A percentile compares a stretch with the other conserved stretches of the same genome.
phyloP scores from a whole-genome alignment of 2,113 vertebrate species.

The Poecilia latipinna region DNA sequence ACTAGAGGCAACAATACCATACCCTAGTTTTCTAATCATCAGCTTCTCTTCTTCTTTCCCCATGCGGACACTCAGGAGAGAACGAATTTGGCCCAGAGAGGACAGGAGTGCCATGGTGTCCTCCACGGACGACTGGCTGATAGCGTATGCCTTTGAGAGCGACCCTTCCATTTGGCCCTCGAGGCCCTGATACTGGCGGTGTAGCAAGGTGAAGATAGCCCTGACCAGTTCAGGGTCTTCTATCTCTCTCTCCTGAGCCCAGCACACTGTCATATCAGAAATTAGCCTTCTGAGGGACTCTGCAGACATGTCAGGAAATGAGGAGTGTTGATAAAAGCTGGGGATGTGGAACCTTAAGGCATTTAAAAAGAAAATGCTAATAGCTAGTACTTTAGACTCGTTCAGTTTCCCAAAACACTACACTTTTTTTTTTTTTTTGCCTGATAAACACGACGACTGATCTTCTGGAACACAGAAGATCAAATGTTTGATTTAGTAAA shows the following conservation, averaged over 20 bases:
- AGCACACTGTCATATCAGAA: slow-evolving; percentile 90
- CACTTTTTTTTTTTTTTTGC: neutral
- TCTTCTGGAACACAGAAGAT: neutral
- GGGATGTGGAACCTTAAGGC: neutral
- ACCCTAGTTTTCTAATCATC: slow-evolving; percentile 95
- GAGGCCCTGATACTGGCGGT: slow-evolving; percentile 90
- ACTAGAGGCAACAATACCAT: neutral
- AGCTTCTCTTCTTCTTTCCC: slow-evolving; percentile 93
- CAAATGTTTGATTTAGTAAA: neutral
- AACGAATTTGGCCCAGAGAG: slow-evolving; percentile 91
- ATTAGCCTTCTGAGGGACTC: slow-evolving; percentile 90
- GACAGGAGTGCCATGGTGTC: slow-evolving; percentile 90
- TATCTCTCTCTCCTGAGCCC: slow-evolving; percentile 91
- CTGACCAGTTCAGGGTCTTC: slow-evolving; percentile 88
- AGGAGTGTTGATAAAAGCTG: slow-evolving; percentile 1
- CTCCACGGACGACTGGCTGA: slow-evolving; percentile 88
- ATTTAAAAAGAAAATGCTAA: neutral
- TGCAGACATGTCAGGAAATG: slow-evolving; percentile 54
- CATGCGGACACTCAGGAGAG: slow-evolving; percentile 92
- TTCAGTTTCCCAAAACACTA: neutral
- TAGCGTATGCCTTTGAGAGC: slow-evolving; percentile 89
- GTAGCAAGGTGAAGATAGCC: slow-evolving; percentile 89
- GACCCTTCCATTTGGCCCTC: slow-evolving; percentile 85
- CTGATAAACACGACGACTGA: neutral
- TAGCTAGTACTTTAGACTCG: neutral